A percentile compares a stretch with the other conserved stretches of the same genome.
phyloP scores from a whole-genome alignment of 2,113 vertebrate genomes.

The Grammomys dolichurus region DNA sequence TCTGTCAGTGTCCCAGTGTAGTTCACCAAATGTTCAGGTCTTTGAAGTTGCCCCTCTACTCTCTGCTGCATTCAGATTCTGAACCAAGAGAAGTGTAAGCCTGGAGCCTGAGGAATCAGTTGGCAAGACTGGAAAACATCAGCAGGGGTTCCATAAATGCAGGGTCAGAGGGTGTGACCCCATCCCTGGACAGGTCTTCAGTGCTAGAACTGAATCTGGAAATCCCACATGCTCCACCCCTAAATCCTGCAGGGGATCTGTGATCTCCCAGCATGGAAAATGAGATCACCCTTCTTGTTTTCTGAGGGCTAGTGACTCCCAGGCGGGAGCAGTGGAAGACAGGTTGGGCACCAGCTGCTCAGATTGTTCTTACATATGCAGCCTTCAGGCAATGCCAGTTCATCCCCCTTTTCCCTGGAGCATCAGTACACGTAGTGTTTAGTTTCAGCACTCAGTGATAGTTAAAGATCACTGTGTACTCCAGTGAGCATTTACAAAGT shows the following conservation, averaged over 20 bases:
- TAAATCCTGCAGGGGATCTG: background rate
- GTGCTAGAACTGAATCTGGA: background rate
- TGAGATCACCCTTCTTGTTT: constrained; percentile 66
- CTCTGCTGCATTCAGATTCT: background rate
- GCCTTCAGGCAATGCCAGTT: background rate
- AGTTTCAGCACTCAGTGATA: background rate
- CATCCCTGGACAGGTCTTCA: background rate
- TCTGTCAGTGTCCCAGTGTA: background rate
- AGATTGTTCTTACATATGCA: background rate
- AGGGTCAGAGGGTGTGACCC: background rate
- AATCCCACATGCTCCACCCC: background rate
- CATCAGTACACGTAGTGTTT: background rate
- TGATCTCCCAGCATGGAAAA: constrained; percentile 56
- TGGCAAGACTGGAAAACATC: background rate
- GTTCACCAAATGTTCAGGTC: background rate
- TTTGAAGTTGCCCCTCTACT: background rate
- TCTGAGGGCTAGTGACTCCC: constrained; percentile 38
- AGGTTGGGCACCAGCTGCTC: constrained; percentile 56
- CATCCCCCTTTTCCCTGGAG: background rate
- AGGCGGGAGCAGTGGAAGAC: background rate
- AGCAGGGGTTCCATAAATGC: background rate
- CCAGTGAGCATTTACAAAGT: background rate
- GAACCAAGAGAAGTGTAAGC: background rate
- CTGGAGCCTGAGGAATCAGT: background rate
- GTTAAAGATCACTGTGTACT: background rate